Percentiles rank a stretch among this genome's conserved stretches.
Conservation (phyloP, 2,888 invertebrate genomes). For the Yponomeuta sedellus region DNA sequence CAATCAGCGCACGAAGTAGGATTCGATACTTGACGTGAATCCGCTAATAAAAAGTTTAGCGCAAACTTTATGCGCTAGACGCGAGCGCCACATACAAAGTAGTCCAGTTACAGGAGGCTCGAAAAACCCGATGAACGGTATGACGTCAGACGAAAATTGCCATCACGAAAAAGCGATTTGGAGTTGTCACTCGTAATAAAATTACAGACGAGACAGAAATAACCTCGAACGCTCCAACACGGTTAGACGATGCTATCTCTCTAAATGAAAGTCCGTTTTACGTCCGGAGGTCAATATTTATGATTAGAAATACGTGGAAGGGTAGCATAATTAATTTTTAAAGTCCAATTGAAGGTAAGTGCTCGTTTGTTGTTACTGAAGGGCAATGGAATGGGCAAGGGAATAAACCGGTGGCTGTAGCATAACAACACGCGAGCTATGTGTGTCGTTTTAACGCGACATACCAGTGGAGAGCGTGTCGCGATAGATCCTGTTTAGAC, state of each 20-base stretch:
- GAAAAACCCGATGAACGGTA: conserved; percentile 6
- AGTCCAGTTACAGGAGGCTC: conserved; percentile 17
- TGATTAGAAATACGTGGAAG: neutral
- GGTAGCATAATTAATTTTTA: neutral
- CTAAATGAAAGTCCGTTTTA: conserved; percentile 26
- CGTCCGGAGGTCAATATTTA: conserved; percentile 10
- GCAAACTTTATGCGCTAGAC: conserved; percentile 15
- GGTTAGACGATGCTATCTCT: conserved; percentile 35
- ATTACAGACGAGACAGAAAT: conserved; percentile 9
- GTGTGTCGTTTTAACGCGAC: no score
- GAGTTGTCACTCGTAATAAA: conserved; percentile 10
- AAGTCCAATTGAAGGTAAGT: neutral
- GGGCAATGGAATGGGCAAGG: no score
- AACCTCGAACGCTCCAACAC: conserved; percentile 23
- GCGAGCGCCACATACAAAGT: conserved; percentile 26
- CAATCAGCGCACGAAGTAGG: neutral
- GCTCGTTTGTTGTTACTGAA: neutral
- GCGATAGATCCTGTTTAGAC: no score
- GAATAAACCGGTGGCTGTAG: neutral
- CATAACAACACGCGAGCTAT: no score
- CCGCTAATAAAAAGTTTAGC: neutral
- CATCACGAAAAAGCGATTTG: conserved; percentile 18
- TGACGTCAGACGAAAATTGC: conserved; percentile 22
- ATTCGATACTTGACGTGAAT: conserved; percentile 1
- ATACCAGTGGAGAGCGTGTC: no score